phyloP scores from a whole-genome alignment of 1,140 invertebrate species.

The Gerris buenoi region DNA sequence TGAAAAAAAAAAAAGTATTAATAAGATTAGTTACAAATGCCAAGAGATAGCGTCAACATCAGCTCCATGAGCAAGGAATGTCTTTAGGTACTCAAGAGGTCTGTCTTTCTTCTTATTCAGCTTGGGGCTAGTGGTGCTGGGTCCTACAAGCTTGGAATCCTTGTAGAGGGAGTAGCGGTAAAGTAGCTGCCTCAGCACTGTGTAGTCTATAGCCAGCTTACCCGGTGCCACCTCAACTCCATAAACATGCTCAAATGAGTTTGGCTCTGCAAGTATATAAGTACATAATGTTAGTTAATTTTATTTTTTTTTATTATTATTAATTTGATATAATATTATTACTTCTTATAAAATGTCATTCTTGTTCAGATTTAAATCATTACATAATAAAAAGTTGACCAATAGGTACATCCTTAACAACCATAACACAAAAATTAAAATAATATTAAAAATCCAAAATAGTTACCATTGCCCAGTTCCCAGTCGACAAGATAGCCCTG shows the following conservation, averaged over 20 bases:
- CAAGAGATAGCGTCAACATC: slow-evolving; percentile 13
- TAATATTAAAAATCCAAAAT: neutral
- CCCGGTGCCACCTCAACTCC: slow-evolving; percentile 7
- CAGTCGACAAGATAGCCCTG: slow-evolving; percentile 12
- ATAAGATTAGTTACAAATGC: slow-evolving; percentile 11
- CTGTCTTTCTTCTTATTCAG: neutral
- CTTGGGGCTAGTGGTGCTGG: slow-evolving; percentile 8
- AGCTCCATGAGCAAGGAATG: slow-evolving; percentile 4
- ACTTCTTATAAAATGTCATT: no score
- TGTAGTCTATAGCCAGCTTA: slow-evolving; percentile 9
- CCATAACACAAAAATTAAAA: no score
- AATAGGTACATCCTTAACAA: neutral
- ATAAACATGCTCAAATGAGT: slow-evolving; percentile 10
- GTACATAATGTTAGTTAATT: no score
- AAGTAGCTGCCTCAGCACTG: slow-evolving; percentile 4
- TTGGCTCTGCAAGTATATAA: slow-evolving; percentile 13
- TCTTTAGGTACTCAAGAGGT: neutral
- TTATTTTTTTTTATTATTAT: neutral
- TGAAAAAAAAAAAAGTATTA: no score
- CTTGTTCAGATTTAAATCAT: neutral
- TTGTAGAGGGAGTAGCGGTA: slow-evolving; percentile 10
- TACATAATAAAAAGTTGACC: neutral
- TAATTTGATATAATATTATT: no score
- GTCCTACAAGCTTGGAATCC: slow-evolving; percentile 9
- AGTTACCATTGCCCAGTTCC: slow-evolving; percentile 14